Evolutionary conservation across 2,888 invertebrate species (phyloP).

Genomic region (Reticulitermes lucifugus): DNA sequence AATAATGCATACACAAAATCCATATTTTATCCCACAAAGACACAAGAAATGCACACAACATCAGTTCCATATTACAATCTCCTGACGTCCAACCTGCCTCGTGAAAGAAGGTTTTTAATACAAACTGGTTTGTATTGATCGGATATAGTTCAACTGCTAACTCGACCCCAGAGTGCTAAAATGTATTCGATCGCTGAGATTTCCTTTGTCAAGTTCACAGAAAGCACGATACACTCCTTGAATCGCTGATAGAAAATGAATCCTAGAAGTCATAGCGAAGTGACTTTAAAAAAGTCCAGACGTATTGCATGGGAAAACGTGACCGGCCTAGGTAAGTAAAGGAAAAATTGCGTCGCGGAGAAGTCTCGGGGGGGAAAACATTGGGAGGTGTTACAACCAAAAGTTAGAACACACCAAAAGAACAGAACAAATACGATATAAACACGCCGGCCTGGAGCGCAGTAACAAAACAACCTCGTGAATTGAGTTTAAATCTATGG

Average conservation of each 20-base stretch:
- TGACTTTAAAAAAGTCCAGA: neutral
- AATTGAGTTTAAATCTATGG: no score
- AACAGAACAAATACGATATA: neutral
- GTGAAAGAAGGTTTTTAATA: neutral
- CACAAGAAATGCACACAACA: neutral
- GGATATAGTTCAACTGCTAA: neutral
- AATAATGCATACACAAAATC: neutral
- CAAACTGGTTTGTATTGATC: neutral
- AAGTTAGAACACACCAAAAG: neutral
- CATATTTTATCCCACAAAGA: neutral
- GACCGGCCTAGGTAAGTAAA: neutral
- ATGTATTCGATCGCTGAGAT: neutral
- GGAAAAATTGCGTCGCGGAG: neutral
- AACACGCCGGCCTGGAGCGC: neutral
- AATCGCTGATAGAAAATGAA: slow-evolving; percentile 2
- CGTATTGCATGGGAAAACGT: slow-evolving; percentile 1
- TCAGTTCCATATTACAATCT: neutral
- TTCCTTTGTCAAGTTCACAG: slow-evolving; percentile 12
- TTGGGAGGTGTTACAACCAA: neutral
- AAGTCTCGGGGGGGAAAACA: neutral
- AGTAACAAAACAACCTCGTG: neutral
- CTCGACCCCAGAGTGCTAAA: neutral
- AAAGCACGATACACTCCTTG: neutral
- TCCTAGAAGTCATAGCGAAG: neutral
- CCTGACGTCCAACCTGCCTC: neutral